Evolutionary conservation across 2,888 invertebrate species (phyloP), one percentile per base, ranked within the genome.

Genomic region (Platycheirus rosarum): DNA sequence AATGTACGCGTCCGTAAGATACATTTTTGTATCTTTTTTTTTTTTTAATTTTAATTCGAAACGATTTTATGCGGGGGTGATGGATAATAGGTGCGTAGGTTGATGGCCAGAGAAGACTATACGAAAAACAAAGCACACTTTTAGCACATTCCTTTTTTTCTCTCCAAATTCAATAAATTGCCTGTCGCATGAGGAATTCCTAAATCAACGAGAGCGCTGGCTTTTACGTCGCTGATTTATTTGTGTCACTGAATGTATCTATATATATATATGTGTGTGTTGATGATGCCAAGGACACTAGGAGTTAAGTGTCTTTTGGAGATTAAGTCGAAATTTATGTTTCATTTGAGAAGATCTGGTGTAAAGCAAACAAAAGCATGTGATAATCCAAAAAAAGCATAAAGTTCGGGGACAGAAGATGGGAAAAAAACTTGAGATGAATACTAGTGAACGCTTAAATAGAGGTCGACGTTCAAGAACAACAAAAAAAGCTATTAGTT

Each of bases 321-420:
- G 82, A 82, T 82, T 82, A 82, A 77, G 77, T 77, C 60, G 49
- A 73, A 82, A 82, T 82, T 73, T 82, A 82, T 82, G 82, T 82
- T 77, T 71, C 77, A 63, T 62, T 82, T 63, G 51, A 63, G 70
- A 63, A 57, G 70, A 71, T 68, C 60, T 66, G 57, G 76, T 76
- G 76, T 35, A 62, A 82, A 82, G 77, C 76, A 71, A 82, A 82
- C 70, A 82, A 71, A 63, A 82, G 44, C 71, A 60, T 77, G 80
- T 66, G 82, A 71, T 82, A 82, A 82, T 82, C 82, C 66, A 53
- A 60, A 75, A 79, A 57, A 44, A 42, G 13, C 4, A 51, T 29
- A 40, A 62, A 63, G 42, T 62, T 55, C 62, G 11, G 9, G n/a
- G 35, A n/a, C 7, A 13, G 13, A 40, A 40, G 13, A 40, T 13